Evolutionary conservation across 2,113 vertebrate species (phyloP), one percentile per base, ranked within the genome.

Genomic region (Thymallus thymallus): DNA sequence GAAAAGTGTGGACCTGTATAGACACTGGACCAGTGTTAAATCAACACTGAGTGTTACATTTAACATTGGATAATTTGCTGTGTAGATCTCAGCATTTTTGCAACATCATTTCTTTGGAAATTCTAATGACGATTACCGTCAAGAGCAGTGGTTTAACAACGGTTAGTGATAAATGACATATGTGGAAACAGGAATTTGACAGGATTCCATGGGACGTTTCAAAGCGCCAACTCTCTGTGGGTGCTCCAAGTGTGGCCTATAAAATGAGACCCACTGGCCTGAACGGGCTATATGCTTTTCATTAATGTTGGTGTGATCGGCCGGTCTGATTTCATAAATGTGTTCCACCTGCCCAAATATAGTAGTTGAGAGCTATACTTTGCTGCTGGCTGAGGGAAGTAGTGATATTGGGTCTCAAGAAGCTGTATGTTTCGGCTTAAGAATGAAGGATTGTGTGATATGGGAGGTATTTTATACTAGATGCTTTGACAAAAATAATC

Each of bases 181-280:
- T 69, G 74, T 80, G 80, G 72, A 82, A 82, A 76, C 66, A 75
- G 73, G 74, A 73, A 71, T 79, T 82, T 79, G 80, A 80, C 74
- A 62, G 78, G 76, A 80, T 73, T 86, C 71, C 76, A 84, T 73
- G 75, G 65, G 76, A 74, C 76, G 10, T 73, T 79, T 81, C 69
- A 86, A 79, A 69, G 72, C 71, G 74, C 80, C 80, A 81, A 56
- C 67, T 76, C 74, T 76, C 77, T 68, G 72, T 67, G 73, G 71
- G 56, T n/a, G 71, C 76, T 68, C 71, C 48, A 83, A 77, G 68
- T 76, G 75, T 68, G 71, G 71, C 71, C 74, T 72, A 70, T 79
- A 77, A 81, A 62, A 65, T 46, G 65, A 81, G 35, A 65, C 61
- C 69, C 65, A 48, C 55, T 69, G 77, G 63, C 73, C 70, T 72